Evolutionary conservation across 2,888 invertebrate species (phyloP).

Genomic region (Leptopilina drosophilae): DNA sequence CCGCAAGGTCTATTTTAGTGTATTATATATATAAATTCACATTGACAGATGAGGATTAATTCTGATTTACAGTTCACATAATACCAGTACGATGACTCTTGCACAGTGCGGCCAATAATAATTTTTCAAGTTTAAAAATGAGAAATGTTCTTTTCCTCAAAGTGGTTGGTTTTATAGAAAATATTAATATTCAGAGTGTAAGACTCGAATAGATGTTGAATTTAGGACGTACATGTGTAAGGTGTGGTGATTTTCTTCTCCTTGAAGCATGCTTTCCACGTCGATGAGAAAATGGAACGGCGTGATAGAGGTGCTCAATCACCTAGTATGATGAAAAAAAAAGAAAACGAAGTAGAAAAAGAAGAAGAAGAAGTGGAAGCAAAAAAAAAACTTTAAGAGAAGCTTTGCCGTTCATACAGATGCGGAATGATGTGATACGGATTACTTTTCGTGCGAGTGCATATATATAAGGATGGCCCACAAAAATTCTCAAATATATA

Average conservation of each 20-base stretch:
- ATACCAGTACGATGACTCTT: too few relatives aligned
- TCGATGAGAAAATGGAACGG: constrained; percentile 40
- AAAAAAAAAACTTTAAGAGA: constrained; percentile 20
- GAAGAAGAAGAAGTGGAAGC: neutral
- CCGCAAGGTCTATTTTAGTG: too few relatives aligned
- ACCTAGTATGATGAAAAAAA: constrained; percentile 42
- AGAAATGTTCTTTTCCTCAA: neutral
- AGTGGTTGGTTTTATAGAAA: neutral
- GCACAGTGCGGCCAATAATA: too few relatives aligned
- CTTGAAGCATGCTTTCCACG: constrained; percentile 36
- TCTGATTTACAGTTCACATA: too few relatives aligned
- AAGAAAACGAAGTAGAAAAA: too few relatives aligned
- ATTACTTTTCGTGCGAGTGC: constrained; percentile 45
- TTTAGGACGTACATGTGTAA: constrained; percentile 25
- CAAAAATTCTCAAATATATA: too few relatives aligned
- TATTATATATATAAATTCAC: too few relatives aligned
- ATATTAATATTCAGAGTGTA: neutral
- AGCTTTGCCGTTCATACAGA: constrained; percentile 44
- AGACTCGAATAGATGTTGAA: constrained; percentile 3
- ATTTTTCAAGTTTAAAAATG: neutral
- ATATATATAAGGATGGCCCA: constrained; percentile 35
- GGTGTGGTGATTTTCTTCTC: constrained; percentile 21
- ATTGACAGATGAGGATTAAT: too few relatives aligned
- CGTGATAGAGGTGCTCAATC: constrained; percentile 44
- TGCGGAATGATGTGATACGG: constrained; percentile 44